A percentile compares a stretch with the other conserved stretches of the same genome.
Conservation (phyloP, 2,888 invertebrate genomes). For the Eudasyphora cyanicolor region DNA sequence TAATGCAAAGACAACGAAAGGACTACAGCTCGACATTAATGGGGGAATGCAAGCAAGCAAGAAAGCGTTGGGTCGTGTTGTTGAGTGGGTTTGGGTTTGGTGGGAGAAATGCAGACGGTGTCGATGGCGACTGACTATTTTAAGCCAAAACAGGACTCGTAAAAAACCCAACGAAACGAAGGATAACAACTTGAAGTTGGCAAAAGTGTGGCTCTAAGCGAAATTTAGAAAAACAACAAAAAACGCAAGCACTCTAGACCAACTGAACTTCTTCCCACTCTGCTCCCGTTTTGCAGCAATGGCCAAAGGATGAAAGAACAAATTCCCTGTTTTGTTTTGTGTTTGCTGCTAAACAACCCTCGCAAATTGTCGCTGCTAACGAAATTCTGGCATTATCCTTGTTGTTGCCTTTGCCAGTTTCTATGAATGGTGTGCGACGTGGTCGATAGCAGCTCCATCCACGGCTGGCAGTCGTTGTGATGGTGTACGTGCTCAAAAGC, state of each 20-base stretch:
- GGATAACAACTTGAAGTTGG: neutral
- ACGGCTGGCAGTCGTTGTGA: neutral
- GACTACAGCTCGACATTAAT: conserved; percentile 11
- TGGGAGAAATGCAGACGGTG: neutral
- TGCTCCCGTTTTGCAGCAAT: neutral
- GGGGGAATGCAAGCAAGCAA: neutral
- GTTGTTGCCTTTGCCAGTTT: conserved; percentile 39
- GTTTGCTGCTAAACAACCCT: neutral
- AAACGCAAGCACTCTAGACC: neutral
- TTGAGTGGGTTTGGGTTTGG: neutral
- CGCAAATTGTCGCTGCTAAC: neutral
- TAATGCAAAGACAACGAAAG: neutral
- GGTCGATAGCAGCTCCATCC: neutral
- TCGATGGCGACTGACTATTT: conserved; percentile 22
- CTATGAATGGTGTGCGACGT: conserved; percentile 29
- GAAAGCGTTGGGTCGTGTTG: neutral
- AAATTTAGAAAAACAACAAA: conserved; percentile 26
- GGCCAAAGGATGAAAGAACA: conserved; percentile 33
- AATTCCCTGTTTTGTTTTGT: conserved; percentile 40
- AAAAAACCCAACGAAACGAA: neutral
- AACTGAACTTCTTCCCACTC: conserved; percentile 37
- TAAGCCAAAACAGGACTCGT: conserved; percentile 20
- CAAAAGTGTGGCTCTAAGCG: neutral
- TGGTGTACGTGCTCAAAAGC: conserved; percentile 64
- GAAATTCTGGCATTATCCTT: conserved; percentile 30